Conservation (phyloP, 2,797 vertebrate genomes). For the Nannoperca australis region DNA sequence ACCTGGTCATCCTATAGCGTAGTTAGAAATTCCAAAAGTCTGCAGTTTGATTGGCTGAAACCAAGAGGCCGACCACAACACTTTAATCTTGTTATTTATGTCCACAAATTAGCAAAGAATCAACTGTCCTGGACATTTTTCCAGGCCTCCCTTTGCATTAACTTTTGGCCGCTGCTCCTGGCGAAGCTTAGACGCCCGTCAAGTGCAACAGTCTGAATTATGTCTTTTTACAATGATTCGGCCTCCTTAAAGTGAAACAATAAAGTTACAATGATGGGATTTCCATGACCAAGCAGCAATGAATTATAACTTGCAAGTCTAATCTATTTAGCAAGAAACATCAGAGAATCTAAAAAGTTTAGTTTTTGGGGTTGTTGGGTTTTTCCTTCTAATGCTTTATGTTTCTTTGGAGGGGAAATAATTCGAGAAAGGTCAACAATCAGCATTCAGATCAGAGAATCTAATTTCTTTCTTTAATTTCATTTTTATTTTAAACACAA, state of each 20-base stretch:
- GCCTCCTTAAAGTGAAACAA: constrained; percentile 43
- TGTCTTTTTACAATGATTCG: constrained; percentile 50
- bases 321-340: constrained; percentile 60
- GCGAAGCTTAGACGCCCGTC: constrained; percentile 13
- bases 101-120: constrained; percentile 16
- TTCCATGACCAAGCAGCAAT: constrained; percentile 43
- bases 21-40: constrained; percentile 21
- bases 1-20: constrained; percentile 46
- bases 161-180: constrained; percentile 12
- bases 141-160: constrained; percentile 14
- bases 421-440: constrained; percentile 6
- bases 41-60: constrained; percentile 23
- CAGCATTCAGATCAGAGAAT: constrained; percentile 4
- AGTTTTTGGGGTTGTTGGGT: background rate
- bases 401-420: constrained; percentile 1
- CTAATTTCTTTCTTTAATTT: background rate
- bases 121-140: constrained; percentile 1
- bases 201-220: constrained; percentile 32
- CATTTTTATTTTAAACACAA: background rate
- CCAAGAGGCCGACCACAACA: constrained; percentile 4
- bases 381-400: background rate
- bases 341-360: background rate
- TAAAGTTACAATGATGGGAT: constrained; percentile 53
- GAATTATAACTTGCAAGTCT: constrained; percentile 33
- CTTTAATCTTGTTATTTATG: constrained; percentile 23